Evolutionary conservation across 1,140 invertebrate species (phyloP), one percentile per base, ranked within the genome.

Genomic region (Acromyrmex echinatior): DNA sequence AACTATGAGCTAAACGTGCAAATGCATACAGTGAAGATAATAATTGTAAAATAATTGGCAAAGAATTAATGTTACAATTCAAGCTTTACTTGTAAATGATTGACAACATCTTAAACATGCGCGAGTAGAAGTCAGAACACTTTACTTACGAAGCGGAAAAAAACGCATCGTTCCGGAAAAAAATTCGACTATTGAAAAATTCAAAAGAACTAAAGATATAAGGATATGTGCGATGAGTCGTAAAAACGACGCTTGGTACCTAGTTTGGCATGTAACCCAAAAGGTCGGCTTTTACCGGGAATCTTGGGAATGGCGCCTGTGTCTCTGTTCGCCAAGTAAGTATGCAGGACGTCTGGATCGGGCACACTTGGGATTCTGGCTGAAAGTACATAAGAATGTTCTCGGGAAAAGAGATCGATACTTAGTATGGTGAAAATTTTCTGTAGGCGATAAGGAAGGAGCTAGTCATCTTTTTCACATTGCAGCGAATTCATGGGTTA

Each of bases 241-340:
- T 76, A 78, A n/a, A 66, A 87, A 63, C 49, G 71, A 84, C 25
- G 71, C 35, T 49, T 73, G 39, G 74, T 92, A 95, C 95, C 94
- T 39, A 95, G 80, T 79, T 95, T 95, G 7, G 94, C 86, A 58
- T 89, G 74, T 14, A 95, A 74, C 21, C 92, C 92, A 87, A 92
- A 92, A 74, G 94, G 90, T 65, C 93, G 91, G 10, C 90, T 66
- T 49, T 92, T 92, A 84, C 81, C 16, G 21, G 92, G 89, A 66
- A 94, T 90, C 66, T 73, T 86, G 7, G 93, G 92, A 21, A 88
- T 87, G 28, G 51, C 28, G 65, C 90, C 89, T 25, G 58, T 53
- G 62, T 93, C 78, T 63, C 88, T 91, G 78, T 95, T 93, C 53
- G 85, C 88, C 81, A 94, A 90, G 87, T 93, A 95, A 88, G 92